Percentiles rank a stretch among this genome's conserved stretches.
These are phyloP conservation scores for Elmis aenea DNA, from an alignment of 2,888 invertebrate species.

Conservation along the genomic window DNA sequence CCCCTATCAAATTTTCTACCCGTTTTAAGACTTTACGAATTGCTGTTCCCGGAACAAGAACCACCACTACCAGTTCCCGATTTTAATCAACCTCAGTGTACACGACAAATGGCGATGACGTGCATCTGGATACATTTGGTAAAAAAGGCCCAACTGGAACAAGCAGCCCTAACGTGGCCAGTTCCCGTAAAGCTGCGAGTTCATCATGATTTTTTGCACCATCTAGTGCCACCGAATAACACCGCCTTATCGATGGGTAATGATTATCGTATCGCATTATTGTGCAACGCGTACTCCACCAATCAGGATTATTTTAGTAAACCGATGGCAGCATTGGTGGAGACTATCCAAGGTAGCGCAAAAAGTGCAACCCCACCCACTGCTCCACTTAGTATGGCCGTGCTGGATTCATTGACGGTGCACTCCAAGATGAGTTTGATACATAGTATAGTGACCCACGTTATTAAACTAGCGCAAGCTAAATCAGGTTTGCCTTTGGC, in stretches of 20 bases:
- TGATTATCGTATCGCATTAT: constrained; percentile 84
- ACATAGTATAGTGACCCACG: constrained; percentile 76
- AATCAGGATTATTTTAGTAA: constrained; percentile 87
- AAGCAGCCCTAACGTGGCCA: constrained; percentile 53
- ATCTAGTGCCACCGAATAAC: constrained; percentile 65
- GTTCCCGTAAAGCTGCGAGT: constrained; percentile 40
- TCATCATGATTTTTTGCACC: constrained; percentile 72
- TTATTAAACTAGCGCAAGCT: constrained; percentile 83
- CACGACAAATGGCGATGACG: constrained; percentile 88
- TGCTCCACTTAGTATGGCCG: constrained; percentile 85
- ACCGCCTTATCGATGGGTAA: constrained; percentile 69
- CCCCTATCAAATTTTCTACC: constrained; percentile 85
- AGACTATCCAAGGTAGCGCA: constrained; percentile 59
- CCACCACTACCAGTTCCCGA: constrained; percentile 86
- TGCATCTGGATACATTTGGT: constrained; percentile 96
- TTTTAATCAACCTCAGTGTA: constrained; percentile 77
- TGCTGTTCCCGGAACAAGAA: constrained; percentile 89
- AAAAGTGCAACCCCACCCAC: constrained; percentile 60
- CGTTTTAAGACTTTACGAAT: constrained; percentile 84
- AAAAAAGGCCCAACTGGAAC: constrained; percentile 88
- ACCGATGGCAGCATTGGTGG: constrained; percentile 88
- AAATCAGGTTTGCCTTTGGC: constrained; percentile 80
- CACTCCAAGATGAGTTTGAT: constrained; percentile 88
- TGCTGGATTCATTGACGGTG: constrained; percentile 88
- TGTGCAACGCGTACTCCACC: constrained; percentile 94